Evolutionary conservation across 2,888 invertebrate genomes (phyloP).

Genomic region (Eurytoma adleriae): DNA sequence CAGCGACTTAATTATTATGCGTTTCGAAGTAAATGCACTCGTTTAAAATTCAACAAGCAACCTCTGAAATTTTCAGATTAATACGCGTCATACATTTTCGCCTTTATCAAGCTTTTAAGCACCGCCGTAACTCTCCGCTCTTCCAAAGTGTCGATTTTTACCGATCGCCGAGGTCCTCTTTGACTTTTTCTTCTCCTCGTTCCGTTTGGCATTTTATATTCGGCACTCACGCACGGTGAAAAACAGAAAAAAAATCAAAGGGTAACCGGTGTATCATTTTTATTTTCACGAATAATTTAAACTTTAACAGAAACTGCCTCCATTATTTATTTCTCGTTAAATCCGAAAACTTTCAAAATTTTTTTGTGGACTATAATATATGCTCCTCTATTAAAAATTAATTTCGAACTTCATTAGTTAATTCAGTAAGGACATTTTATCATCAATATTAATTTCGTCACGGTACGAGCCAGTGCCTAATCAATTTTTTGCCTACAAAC

Average conservation of each 20-base stretch:
- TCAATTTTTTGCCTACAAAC: no score
- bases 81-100: slow-evolving; percentile 14
- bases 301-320: no score
- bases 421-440: no score
- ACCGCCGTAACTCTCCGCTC: slow-evolving; percentile 11
- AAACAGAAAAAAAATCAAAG: no score
- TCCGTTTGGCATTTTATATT: slow-evolving; percentile 23
- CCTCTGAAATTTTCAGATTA: not conserved
- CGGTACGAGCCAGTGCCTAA: no score
- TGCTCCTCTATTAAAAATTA: no score
- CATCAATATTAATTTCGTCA: no score
- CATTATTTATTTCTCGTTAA: no score
- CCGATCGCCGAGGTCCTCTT: slow-evolving; percentile 1
- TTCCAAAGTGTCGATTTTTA: slow-evolving; percentile 35
- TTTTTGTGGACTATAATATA: no score
- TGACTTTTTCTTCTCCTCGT: not conserved
- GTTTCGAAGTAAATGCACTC: slow-evolving; percentile 14
- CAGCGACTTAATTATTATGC: slow-evolving; percentile 1
- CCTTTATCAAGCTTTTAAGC: slow-evolving; percentile 11
- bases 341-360: no score
- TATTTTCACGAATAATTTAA: not conserved
- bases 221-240: slow-evolving; percentile 2
- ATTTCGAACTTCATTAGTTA: no score
- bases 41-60: slow-evolving; percentile 8
- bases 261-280: slow-evolving; percentile 1